Conservation (phyloP, 2,113 vertebrate genomes). For the Tauraco erythrolophus region DNA sequence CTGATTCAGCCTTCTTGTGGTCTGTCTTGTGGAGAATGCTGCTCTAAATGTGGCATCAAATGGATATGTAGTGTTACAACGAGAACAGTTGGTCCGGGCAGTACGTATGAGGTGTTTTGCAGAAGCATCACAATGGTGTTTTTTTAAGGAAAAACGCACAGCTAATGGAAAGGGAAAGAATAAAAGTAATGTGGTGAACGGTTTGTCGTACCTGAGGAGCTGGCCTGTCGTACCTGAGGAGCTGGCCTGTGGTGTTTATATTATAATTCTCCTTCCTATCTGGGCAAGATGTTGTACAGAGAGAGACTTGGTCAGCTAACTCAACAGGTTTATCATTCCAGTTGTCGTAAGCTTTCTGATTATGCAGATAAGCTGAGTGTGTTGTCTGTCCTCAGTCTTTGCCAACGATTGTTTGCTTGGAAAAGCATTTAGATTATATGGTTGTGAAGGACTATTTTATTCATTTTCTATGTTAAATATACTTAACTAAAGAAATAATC, state of each 20-base stretch:
- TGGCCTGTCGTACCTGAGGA: background rate
- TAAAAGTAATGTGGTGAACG: background rate
- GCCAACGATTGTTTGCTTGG: background rate
- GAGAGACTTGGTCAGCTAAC: background rate
- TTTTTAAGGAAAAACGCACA: background rate
- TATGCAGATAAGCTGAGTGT: background rate
- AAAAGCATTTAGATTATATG: background rate
- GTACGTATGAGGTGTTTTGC: background rate
- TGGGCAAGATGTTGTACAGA: background rate
- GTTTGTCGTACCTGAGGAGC: background rate
- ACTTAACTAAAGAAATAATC: background rate
- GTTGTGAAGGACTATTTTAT: background rate
- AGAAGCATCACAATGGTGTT: background rate
- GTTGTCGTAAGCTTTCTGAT: background rate
- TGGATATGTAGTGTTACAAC: accelerated
- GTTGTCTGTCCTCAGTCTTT: background rate
- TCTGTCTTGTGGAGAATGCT: background rate
- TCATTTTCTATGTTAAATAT: background rate
- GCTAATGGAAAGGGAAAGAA: background rate
- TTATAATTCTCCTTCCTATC: background rate
- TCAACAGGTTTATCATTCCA: background rate
- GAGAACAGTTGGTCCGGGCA: background rate
- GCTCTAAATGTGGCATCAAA: background rate
- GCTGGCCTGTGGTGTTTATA: background rate
- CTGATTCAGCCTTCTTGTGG: background rate